Conservation (phyloP, 2,888 invertebrate genomes). For the Polia nebulosa region DNA sequence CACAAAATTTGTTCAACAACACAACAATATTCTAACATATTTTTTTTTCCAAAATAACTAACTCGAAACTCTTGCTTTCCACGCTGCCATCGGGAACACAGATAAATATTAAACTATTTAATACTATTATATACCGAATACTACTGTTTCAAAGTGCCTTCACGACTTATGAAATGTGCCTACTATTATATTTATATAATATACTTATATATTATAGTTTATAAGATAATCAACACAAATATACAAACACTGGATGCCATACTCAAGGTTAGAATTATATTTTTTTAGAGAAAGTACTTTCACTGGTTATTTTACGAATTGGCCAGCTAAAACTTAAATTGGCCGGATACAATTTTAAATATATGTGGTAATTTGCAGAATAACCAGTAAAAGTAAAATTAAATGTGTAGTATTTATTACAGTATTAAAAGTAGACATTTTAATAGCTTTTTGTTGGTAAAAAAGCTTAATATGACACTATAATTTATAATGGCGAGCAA, state of each 20-base stretch:
- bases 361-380: not conserved
- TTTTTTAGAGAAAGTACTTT: constrained; percentile 11
- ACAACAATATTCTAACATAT: not conserved
- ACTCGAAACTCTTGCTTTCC: constrained; percentile 74
- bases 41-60: constrained; percentile 36
- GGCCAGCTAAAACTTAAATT: not conserved
- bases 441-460: not conserved
- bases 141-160: constrained; percentile 77
- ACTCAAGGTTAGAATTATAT: constrained; percentile 46
- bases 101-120: constrained; percentile 70
- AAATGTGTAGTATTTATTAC: constrained; percentile 12
- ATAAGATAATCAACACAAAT: constrained; percentile 59
- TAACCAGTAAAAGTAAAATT: constrained; percentile 13
- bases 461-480: constrained; percentile 5
- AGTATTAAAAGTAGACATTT: not conserved
- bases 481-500: not conserved
- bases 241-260: constrained; percentile 54
- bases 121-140: constrained; percentile 62
- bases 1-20: not conserved
- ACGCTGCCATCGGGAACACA: constrained; percentile 83
- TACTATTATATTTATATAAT: constrained; percentile 59
- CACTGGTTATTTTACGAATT: constrained; percentile 29
- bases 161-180: constrained; percentile 65
- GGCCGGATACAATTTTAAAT: not conserved
- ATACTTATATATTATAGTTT: constrained; percentile 59